Percentiles rank a stretch among this genome's conserved stretches.
phyloP scores from a whole-genome alignment of 2,888 invertebrate species.

The Tridacna gigas region DNA sequence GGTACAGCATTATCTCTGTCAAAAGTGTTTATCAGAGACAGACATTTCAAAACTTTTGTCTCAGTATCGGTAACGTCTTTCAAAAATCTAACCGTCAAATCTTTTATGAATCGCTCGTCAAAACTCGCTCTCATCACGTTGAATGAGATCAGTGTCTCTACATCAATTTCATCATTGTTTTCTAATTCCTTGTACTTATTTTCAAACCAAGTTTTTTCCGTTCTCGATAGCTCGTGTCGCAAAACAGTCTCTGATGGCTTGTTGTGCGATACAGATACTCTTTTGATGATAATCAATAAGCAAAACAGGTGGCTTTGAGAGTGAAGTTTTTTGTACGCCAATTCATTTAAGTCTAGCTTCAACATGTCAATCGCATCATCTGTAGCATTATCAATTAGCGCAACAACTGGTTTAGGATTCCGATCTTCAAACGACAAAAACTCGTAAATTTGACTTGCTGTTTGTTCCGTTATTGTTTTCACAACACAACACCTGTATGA shows the following conservation, averaged over 20 bases:
- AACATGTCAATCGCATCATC: constrained; percentile 33
- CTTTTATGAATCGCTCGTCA: constrained; percentile 32
- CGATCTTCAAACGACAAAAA: constrained; percentile 36
- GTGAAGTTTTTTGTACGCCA: constrained; percentile 35
- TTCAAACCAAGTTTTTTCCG: constrained; percentile 51
- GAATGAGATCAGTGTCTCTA: constrained; percentile 48
- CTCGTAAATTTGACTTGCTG: constrained; percentile 39
- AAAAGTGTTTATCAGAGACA: constrained; percentile 39
- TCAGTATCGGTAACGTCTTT: constrained; percentile 36
- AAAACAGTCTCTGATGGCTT: constrained; percentile 23
- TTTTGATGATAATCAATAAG: constrained; percentile 36
- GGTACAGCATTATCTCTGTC: constrained; percentile 48
- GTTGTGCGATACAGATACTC: constrained; percentile 35
- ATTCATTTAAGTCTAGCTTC: constrained; percentile 24
- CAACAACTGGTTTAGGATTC: constrained; percentile 33
- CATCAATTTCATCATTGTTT: constrained; percentile 24
- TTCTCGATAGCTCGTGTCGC: constrained; percentile 29
- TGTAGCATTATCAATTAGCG: constrained; percentile 37
- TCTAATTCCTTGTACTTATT: constrained; percentile 46
- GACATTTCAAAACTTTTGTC: constrained; percentile 32
- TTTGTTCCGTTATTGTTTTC: constrained; percentile 35
- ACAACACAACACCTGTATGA: constrained; percentile 47
- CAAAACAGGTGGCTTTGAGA: constrained; percentile 36
- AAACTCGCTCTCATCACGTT: constrained; percentile 53
- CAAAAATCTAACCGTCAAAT: constrained; percentile 24